Evolutionary conservation across 2,113 vertebrate species (phyloP).

Genomic region (Salvelinus fontinalis): DNA sequence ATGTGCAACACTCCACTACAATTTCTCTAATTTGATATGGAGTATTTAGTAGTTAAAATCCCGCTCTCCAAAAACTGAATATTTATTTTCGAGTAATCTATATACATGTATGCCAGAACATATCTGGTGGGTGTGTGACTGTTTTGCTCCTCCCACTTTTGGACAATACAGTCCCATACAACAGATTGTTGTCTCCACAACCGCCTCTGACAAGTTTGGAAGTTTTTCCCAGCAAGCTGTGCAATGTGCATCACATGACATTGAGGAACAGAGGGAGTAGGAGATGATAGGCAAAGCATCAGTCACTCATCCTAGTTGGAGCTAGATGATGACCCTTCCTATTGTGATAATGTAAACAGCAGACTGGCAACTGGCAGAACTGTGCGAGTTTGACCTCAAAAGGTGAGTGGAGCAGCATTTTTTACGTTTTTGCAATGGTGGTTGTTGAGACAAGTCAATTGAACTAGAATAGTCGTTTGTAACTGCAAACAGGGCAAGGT

Average conservation of each 20-base stretch:
- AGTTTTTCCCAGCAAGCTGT: conserved; percentile 29
- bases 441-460: not conserved
- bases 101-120: no score
- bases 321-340: conserved; percentile 61
- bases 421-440: conserved; percentile 29
- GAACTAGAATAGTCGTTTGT: not conserved
- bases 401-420: conserved; percentile 28
- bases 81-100: no score
- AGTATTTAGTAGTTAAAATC: not conserved
- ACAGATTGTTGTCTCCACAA: conserved; percentile 39
- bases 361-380: conserved; percentile 46
- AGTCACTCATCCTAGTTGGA: conserved; percentile 52
- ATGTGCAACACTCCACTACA: no score
- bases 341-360: conserved; percentile 70
- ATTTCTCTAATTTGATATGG: not conserved
- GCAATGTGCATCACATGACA: conserved; percentile 64
- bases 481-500: not conserved
- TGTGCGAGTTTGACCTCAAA: conserved; percentile 60
- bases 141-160: conserved; percentile 37
- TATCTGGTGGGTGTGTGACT: conserved; percentile 18
- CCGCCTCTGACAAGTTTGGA: conserved; percentile 50
- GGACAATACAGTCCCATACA: conserved; percentile 31
- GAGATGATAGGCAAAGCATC: conserved; percentile 64
- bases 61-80: no score
- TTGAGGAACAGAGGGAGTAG: conserved; percentile 54